phyloP scores from a whole-genome alignment of 1,140 invertebrate genomes.

The Dryas iulia region DNA sequence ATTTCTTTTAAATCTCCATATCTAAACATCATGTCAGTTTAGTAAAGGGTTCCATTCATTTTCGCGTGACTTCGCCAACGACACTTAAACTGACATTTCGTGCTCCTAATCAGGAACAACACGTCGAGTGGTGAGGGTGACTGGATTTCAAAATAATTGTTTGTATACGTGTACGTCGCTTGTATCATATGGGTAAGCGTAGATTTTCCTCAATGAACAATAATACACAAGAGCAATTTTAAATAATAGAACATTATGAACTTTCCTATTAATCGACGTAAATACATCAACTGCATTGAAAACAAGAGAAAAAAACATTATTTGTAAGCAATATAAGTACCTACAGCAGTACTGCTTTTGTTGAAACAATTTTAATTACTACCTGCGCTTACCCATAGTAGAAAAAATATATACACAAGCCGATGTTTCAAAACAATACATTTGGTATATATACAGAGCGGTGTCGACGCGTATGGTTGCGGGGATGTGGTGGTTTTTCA shows the following conservation, averaged over 20 bases:
- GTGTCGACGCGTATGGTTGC: slow-evolving; percentile 94
- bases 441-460: slow-evolving; percentile 81
- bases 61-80: slow-evolving; percentile 8
- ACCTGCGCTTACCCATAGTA: not conserved
- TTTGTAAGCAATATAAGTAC: slow-evolving; percentile 3
- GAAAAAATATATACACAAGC: not conserved
- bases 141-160: slow-evolving; percentile 12
- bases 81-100: slow-evolving; percentile 8
- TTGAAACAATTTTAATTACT: slow-evolving; percentile 3
- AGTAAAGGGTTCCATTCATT: not conserved
- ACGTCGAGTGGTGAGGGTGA: slow-evolving; percentile 5
- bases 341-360: not conserved
- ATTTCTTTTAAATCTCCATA: not conserved
- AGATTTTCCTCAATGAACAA: not conserved
- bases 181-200: not conserved
- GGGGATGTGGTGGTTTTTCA: slow-evolving; percentile 98
- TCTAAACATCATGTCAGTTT: not conserved
- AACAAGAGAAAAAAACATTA: not conserved
- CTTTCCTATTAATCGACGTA: not conserved
- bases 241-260: not conserved
- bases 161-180: not conserved
- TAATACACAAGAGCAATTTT: not conserved
- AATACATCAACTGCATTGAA: not conserved
- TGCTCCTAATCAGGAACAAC: slow-evolving; percentile 15
- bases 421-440: not conserved